Conservation (phyloP, 2,797 vertebrate genomes). For the Gallinago solitaria region DNA sequence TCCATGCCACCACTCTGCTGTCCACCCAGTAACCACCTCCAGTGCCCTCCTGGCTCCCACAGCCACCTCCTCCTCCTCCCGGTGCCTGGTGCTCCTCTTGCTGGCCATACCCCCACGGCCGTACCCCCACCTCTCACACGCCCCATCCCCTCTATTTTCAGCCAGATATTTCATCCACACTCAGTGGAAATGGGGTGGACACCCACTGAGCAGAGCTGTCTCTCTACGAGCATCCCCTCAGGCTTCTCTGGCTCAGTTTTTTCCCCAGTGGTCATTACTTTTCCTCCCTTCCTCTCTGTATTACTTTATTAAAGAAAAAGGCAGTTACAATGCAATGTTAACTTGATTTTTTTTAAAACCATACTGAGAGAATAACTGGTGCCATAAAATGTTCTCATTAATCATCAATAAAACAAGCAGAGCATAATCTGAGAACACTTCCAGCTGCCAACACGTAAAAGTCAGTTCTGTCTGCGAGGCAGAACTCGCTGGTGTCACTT, state of each 20-base stretch:
- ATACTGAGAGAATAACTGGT: conserved; percentile 56
- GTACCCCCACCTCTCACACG: not conserved
- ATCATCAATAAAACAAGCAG: conserved; percentile 68
- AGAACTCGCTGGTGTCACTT: not conserved
- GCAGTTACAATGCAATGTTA: conserved; percentile 27
- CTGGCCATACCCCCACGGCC: not conserved
- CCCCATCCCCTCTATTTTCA: not conserved
- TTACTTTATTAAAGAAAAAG: conserved; percentile 56
- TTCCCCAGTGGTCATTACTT: not conserved
- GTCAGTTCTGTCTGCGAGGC: conserved; percentile 33
- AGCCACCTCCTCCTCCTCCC: not conserved
- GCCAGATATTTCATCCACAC: not conserved
- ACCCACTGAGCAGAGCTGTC: not conserved
- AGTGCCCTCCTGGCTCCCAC: fast-evolving
- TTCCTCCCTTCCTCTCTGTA: not conserved
- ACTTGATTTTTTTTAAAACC: not conserved
- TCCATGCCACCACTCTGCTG: not conserved
- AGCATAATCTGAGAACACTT: conserved; percentile 13
- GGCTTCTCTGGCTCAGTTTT: not conserved
- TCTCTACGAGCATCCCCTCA: not conserved
- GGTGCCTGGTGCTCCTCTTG: not conserved
- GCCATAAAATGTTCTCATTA: conserved; percentile 59
- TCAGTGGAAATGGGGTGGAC: not conserved
- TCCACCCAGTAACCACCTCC: not conserved
- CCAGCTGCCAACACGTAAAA: conserved; percentile 42